These are phyloP conservation scores for Drosophila sucinea DNA, from an alignment of 1,140 invertebrate species.

Conservation along the genomic window DNA sequence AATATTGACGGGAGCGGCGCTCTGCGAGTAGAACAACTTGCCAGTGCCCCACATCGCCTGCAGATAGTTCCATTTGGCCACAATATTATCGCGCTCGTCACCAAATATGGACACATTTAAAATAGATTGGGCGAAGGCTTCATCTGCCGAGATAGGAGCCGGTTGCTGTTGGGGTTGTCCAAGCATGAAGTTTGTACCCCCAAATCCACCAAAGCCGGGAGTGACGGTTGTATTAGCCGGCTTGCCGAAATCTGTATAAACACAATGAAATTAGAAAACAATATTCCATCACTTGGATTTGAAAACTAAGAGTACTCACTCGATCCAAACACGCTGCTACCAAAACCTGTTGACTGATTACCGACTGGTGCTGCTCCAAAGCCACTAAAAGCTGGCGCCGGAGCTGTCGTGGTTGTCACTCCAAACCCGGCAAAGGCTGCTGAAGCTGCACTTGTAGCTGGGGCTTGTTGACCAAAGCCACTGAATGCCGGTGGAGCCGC, in stretches of 20 bases:
- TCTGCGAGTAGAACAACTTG: constrained; percentile 90
- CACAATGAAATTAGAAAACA: constrained; percentile 22
- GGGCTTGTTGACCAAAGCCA: constrained; percentile 65
- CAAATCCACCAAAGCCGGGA: constrained; percentile 84
- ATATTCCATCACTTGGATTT: constrained; percentile 1
- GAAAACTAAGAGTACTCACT: constrained; percentile 36
- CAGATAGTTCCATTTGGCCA: constrained; percentile 96
- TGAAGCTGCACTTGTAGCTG: constrained; percentile 44
- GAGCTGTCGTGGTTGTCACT: constrained; percentile 78
- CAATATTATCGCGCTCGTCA: constrained; percentile 95
- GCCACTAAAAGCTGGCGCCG: constrained; percentile 83
- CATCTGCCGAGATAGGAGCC: constrained; percentile 86
- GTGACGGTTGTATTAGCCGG: constrained; percentile 72
- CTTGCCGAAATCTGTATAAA: constrained; percentile 68
- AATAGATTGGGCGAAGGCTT: constrained; percentile 90
- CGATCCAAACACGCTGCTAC: constrained; percentile 77
- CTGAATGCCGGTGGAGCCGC: constrained; percentile 80
- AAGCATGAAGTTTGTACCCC: constrained; percentile 82
- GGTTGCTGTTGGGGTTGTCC: constrained; percentile 85
- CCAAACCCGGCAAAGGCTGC: constrained; percentile 86
- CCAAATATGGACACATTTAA: constrained; percentile 94
- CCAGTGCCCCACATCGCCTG: constrained; percentile 95
- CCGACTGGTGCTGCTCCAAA: constrained; percentile 73
- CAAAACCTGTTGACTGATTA: constrained; percentile 82
- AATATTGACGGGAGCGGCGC: constrained; percentile 89